Evolutionary conservation across 2,797 vertebrate species (phyloP).

Genomic region (Pseudochirops cupreus): DNA sequence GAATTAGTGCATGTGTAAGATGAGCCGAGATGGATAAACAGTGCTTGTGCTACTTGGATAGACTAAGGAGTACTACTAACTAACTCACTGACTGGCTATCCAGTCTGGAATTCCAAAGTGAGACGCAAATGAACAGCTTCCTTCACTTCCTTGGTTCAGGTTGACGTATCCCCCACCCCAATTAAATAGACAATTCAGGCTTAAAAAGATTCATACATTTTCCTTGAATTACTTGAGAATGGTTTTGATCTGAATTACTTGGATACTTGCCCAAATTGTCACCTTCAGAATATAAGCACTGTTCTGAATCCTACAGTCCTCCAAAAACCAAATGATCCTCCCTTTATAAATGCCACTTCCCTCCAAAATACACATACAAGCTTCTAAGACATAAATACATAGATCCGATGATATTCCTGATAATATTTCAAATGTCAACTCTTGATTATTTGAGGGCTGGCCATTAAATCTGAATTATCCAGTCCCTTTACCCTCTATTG

Average conservation of each 20-base stretch:
- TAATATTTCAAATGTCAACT: conserved; percentile 39
- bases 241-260: conserved; percentile 50
- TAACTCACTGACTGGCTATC: background rate
- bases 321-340: conserved; percentile 44
- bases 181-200: conserved; percentile 60
- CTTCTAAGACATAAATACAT: background rate
- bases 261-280: conserved; percentile 33
- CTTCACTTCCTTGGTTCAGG: conserved; percentile 54
- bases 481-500: conserved; percentile 36
- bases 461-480: conserved; percentile 62
- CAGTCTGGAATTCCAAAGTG: conserved; percentile 27
- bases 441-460: conserved; percentile 39
- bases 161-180: conserved; percentile 35
- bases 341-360: conserved; percentile 39
- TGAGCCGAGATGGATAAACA: conserved; percentile 26
- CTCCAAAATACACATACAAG: background rate
- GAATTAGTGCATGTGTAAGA: background rate
- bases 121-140: conserved; percentile 34
- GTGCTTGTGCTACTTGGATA: conserved; percentile 48
- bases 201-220: conserved; percentile 57
- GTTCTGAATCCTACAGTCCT: conserved; percentile 56
- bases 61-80: conserved; percentile 52
- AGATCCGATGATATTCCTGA: background rate
- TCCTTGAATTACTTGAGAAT: conserved; percentile 54
- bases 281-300: conserved; percentile 50